Base-by-base conservation (phyloP, 2,797 vertebrate species). In the Eptatretus atami region DNA sequence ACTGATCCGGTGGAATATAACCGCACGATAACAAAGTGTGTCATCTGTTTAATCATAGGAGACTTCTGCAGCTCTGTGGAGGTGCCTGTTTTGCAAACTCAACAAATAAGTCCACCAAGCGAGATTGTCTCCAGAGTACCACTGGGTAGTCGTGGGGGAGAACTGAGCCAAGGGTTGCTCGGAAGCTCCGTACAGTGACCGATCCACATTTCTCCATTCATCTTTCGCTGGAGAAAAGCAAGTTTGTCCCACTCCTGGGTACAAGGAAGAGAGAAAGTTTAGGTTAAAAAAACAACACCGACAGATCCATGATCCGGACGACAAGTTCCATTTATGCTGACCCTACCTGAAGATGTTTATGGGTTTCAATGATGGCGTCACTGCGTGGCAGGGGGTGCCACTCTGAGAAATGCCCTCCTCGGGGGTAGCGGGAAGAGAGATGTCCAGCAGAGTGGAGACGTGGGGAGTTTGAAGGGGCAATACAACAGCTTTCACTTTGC, bases 81-180 rank as follows among this genome's bases (percentile, higher is more conserved):
- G 31, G 31, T 8, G 31, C 31, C 6, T 8, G 31, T 44, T 44
- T 44, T 44, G 31, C 31, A 44, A 44, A 78, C 82, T 79, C 72
- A 98, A 98, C 90, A 94, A 44, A 98, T 84, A 66, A 98, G 78
- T 72, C 86, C 92, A 71, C 88, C 85, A 66, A 96, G 78, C 0
- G 82, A 82, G 2, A 87, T 94, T 94, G 71, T 98, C 92, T 0
- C 84, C 81, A 10, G 90, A 93, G 73, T 98, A 98, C 92, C 92
- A 98, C 77, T 96, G 90, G 9, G 92, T n/a, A 90, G 73, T 98
- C 92, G 0, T 67, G 80, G 82, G n/a, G 92, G 92, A 5, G 90
- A 98, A 0, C 86, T 83, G 66, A 95, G 94, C 92, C 92, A 98
- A 15, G 88, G 88, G 70, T 85, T 96, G 69, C 77, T 77, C 1